phyloP scores from a whole-genome alignment of 2,888 invertebrate species.

The Zaprionus obscuricornis region DNA sequence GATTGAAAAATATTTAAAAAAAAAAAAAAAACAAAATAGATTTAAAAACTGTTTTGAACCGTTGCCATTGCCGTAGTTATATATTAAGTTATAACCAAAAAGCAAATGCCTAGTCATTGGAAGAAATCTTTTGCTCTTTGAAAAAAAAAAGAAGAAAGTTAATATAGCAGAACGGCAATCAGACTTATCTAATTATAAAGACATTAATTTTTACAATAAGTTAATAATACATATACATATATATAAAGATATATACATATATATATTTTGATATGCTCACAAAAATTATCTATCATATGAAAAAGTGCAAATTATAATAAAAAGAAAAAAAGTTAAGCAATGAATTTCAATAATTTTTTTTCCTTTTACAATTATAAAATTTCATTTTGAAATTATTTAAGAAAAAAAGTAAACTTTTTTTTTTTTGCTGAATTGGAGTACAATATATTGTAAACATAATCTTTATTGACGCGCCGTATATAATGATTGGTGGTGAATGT shows the following conservation, averaged over 20 bases:
- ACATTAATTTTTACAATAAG: conserved; percentile 49
- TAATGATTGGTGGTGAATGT: conserved; percentile 43
- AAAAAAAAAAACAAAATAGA: conserved; percentile 10
- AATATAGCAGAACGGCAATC: conserved; percentile 14
- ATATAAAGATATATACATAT: no score
- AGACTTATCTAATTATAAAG: conserved; percentile 56
- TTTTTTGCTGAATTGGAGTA: no score
- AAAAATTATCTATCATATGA: conserved; percentile 22
- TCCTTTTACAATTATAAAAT: background rate
- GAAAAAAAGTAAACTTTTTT: no score
- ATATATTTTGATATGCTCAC: conserved; percentile 68
- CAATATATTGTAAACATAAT: conserved; percentile 27
- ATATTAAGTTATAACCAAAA: no score
- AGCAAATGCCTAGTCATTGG: conserved; percentile 47
- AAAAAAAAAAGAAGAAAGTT: background rate
- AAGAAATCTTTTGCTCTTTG: conserved; percentile 32
- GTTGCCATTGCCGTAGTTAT: conserved; percentile 34
- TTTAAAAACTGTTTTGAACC: conserved; percentile 9
- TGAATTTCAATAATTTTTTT: conserved; percentile 16
- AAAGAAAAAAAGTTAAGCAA: conserved; percentile 26
- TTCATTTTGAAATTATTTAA: background rate
- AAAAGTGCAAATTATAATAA: conserved; percentile 46
- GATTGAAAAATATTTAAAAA: conserved; percentile 3
- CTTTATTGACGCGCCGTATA: conserved; percentile 51
- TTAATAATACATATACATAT: conserved; percentile 19